Evolutionary conservation across 1,140 invertebrate species (phyloP).

Genomic region (Charaxes varanes): DNA sequence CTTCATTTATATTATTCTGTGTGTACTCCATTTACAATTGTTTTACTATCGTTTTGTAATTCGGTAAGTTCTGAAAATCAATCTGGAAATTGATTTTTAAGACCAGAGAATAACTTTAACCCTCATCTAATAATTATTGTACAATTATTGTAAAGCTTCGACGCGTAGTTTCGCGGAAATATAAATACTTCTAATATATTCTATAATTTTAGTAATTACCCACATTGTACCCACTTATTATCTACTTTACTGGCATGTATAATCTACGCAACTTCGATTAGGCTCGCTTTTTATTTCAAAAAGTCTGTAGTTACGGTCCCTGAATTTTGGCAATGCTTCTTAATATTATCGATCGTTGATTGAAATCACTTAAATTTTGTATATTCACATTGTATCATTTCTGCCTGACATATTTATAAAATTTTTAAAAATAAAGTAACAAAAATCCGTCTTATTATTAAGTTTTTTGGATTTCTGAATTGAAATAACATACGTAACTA

Average conservation of each 20-base stretch:
- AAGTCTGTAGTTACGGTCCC: slow-evolving; percentile 16
- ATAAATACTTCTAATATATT: slow-evolving; percentile 64
- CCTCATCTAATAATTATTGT: slow-evolving; percentile 58
- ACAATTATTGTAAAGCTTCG: slow-evolving; percentile 64
- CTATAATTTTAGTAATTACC: slow-evolving; percentile 69
- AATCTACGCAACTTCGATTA: slow-evolving; percentile 57
- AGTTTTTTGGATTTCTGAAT: slow-evolving; percentile 56
- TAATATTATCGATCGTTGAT: slow-evolving; percentile 34
- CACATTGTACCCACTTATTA: slow-evolving; percentile 65
- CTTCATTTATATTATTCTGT: neutral
- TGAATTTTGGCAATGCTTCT: slow-evolving; percentile 59
- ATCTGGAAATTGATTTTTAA: slow-evolving; percentile 55
- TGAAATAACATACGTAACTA: slow-evolving; percentile 67
- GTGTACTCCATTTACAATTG: neutral
- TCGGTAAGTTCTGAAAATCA: no score
- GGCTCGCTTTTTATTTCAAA: slow-evolving; percentile 49
- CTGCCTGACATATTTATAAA: slow-evolving; percentile 13
- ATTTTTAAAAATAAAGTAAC: slow-evolving; percentile 37
- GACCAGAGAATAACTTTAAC: slow-evolving; percentile 45
- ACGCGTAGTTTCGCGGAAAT: slow-evolving; percentile 67
- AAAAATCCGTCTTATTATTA: slow-evolving; percentile 61
- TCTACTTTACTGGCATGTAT: slow-evolving; percentile 65
- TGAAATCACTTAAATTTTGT: slow-evolving; percentile 21
- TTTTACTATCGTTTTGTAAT: no score
- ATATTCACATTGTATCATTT: slow-evolving; percentile 19